These are phyloP conservation scores for Astreopora myriophthalma DNA, from an alignment of 64 coral and sea anemone species.

Conservation along the genomic window DNA sequence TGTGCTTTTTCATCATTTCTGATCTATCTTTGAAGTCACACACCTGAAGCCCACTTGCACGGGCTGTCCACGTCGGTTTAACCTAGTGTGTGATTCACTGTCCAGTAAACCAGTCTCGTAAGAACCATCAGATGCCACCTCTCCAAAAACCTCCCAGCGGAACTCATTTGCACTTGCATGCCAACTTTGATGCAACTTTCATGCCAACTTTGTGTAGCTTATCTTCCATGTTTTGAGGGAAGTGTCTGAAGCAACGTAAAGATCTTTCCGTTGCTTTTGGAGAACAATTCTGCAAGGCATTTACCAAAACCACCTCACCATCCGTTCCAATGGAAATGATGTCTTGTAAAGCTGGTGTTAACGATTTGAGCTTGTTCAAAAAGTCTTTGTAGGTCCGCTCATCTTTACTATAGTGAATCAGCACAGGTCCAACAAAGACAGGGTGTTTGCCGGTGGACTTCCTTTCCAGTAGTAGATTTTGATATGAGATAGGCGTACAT, in stretches of 20 bases:
- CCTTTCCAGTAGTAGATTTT: neutral
- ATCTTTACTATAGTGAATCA: slow-evolving; percentile 21
- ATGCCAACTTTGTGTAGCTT: neutral
- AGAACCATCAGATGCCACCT: neutral
- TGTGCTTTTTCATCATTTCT: slow-evolving; percentile 2
- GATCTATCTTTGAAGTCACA: neutral
- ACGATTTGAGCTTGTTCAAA: neutral
- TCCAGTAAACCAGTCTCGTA: neutral
- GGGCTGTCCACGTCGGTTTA: neutral
- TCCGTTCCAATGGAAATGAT: neutral
- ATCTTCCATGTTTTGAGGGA: neutral
- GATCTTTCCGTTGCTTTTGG: neutral
- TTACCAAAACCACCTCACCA: neutral
- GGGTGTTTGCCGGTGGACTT: slow-evolving; percentile 1
- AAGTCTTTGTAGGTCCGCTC: neutral
- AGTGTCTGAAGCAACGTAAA: neutral
- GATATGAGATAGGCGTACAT: neutral
- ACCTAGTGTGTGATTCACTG: neutral
- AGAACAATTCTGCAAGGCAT: neutral
- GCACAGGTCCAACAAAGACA: neutral
- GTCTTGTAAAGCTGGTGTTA: neutral
- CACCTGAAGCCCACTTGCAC: neutral
- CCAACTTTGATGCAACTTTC: neutral
- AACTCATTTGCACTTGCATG: neutral
- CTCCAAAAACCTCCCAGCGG: neutral